These are phyloP conservation scores for Eudyptes chrysolophus DNA, from an alignment of 2,113 vertebrate species.

Conservation along the genomic window DNA sequence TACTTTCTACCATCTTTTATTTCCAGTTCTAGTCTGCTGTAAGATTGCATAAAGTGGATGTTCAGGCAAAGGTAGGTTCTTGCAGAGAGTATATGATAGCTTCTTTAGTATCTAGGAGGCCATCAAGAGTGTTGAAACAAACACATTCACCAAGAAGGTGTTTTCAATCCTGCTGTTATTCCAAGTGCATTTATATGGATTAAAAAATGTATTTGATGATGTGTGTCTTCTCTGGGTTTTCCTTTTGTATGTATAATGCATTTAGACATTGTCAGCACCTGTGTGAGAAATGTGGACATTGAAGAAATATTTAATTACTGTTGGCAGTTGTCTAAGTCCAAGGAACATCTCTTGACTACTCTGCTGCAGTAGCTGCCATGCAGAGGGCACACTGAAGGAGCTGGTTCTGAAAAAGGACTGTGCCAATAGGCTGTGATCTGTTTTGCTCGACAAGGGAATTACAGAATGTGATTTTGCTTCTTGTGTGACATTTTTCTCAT, in stretches of 20 bases:
- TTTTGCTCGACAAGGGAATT: not conserved
- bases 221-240: not conserved
- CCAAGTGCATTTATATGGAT: not conserved
- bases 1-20: not conserved
- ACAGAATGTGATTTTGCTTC: not conserved
- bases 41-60: not conserved
- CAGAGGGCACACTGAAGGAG: not conserved
- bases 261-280: not conserved
- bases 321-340: not conserved
- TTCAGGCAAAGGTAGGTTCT: not conserved
- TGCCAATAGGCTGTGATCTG: not conserved
- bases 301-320: not conserved
- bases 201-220: not conserved
- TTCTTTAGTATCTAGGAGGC: not conserved
- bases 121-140: not conserved
- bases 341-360: not conserved
- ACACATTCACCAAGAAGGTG: not conserved
- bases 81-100: not conserved
- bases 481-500: not conserved
- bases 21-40: not conserved
- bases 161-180: not conserved
- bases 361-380: not conserved
- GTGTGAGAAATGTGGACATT: not conserved
- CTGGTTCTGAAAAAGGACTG: not conserved
- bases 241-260: not conserved